phyloP scores from a whole-genome alignment of 2,888 invertebrate genomes.

The Apoderus coryli region DNA sequence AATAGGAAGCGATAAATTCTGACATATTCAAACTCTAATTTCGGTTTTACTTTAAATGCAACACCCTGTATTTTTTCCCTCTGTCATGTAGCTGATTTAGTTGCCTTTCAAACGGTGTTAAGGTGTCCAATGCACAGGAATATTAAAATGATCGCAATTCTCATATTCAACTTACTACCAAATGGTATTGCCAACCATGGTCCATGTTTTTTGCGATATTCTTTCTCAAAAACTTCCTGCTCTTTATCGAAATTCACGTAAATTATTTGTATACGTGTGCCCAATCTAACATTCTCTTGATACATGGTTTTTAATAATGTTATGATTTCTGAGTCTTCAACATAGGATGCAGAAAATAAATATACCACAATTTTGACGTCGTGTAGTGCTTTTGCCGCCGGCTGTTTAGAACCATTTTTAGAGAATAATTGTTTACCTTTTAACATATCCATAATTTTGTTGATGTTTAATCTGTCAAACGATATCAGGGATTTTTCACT shows the following conservation, averaged over 20 bases:
- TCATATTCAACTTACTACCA: no score
- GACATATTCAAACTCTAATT: no score
- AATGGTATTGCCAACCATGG: conserved; percentile 19
- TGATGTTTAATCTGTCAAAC: no score
- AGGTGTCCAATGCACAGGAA: no score
- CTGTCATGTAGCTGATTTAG: background rate
- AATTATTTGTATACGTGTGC: conserved; percentile 18
- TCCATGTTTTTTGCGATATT: conserved; percentile 16
- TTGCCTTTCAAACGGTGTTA: no score
- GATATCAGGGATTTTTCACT: no score
- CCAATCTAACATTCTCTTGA: conserved; percentile 17
- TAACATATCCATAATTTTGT: conserved; percentile 20
- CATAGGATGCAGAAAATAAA: conserved; percentile 18
- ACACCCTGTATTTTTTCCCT: background rate
- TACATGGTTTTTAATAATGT: conserved; percentile 16
- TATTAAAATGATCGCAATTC: no score
- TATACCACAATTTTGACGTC: conserved; percentile 17
- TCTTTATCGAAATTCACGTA: conserved; percentile 20
- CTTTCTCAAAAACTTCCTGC: no score
- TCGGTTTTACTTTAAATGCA: background rate
- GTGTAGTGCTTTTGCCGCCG: conserved; percentile 14
- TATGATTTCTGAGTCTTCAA: conserved; percentile 14
- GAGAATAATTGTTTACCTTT: conserved; percentile 16
- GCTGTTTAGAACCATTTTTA: conserved; percentile 15
- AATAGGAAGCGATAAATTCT: no score